phyloP scores from a whole-genome alignment of 2,797 vertebrate genomes.

The Coregonus sp. region DNA sequence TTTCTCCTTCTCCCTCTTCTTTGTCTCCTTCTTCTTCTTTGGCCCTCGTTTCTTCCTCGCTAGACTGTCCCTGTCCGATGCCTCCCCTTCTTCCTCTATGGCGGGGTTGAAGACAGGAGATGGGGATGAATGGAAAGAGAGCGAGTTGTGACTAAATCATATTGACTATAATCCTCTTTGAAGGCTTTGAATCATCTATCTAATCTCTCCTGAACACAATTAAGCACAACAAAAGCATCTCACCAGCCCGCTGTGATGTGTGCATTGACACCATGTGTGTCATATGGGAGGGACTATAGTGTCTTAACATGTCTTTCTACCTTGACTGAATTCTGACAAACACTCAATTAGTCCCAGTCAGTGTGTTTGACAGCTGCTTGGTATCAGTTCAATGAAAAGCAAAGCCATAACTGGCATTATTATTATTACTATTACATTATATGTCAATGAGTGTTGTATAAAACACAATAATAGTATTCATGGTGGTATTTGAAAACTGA shows the following conservation, averaged over 20 bases:
- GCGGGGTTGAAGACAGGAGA: constrained; percentile 44
- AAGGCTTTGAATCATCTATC: constrained; percentile 33
- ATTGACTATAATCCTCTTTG: constrained; percentile 60
- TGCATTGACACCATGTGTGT: constrained; percentile 9
- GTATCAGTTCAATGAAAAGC: constrained; percentile 17
- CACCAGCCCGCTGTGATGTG: constrained; percentile 13
- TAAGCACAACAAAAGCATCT: constrained; percentile 55
- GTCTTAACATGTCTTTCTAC: constrained; percentile 62
- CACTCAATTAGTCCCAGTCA: constrained; percentile 50
- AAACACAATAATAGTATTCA: too few species aligned
- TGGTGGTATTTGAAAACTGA: not conserved
- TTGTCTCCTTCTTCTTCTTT: constrained; percentile 87
- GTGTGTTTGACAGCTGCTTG: constrained; percentile 35
- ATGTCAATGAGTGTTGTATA: not conserved
- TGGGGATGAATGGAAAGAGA: constrained; percentile 41
- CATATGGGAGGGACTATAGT: constrained; percentile 21
- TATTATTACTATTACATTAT: constrained; percentile 7
- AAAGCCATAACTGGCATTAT: constrained; percentile 33
- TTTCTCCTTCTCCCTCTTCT: constrained; percentile 87
- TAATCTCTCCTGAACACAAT: constrained; percentile 64
- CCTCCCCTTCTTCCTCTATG: constrained; percentile 64
- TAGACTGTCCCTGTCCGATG: constrained; percentile 72
- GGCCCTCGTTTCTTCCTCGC: constrained; percentile 88
- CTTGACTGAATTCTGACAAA: constrained; percentile 49
- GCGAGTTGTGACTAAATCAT: constrained; percentile 41